Percentiles rank a stretch among this genome's conserved stretches.
Evolutionary conservation across 2,797 vertebrate species (phyloP).

Genomic region (Leptoclinus maculatus): DNA sequence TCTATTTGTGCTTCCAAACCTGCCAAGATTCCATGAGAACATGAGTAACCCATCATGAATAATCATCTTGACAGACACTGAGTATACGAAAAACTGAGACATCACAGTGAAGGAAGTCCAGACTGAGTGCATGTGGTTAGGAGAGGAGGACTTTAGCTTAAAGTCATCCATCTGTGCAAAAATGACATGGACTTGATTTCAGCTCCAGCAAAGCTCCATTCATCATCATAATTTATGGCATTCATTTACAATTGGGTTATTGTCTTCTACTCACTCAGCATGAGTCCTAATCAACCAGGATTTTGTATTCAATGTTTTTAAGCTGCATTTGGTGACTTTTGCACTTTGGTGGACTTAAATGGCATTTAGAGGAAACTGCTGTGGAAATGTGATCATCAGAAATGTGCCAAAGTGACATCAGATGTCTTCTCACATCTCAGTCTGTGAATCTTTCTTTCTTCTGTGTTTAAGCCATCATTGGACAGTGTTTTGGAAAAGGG

Average conservation of each 20-base stretch:
- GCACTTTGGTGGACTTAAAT: slow-evolving; percentile 12
- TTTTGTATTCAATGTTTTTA: slow-evolving; percentile 12
- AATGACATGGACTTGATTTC: slow-evolving; percentile 61
- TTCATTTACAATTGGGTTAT: slow-evolving; percentile 49
- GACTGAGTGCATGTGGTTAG: slow-evolving; percentile 25
- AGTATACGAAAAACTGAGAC: slow-evolving; percentile 22
- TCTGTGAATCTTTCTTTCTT: neutral
- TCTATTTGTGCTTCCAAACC: slow-evolving; percentile 32
- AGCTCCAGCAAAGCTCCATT: slow-evolving; percentile 39
- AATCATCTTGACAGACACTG: slow-evolving; percentile 33
- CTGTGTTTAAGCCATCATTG: neutral
- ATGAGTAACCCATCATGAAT: slow-evolving; percentile 33
- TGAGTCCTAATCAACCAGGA: slow-evolving; percentile 35
- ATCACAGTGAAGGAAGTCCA: slow-evolving; percentile 36
- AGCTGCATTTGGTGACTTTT: slow-evolving; percentile 21
- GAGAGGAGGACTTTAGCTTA: slow-evolving; percentile 16
- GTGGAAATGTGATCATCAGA: neutral
- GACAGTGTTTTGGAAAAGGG: neutral
- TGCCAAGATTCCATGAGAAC: slow-evolving; percentile 22
- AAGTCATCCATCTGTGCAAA: slow-evolving; percentile 69
- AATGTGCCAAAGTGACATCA: neutral
- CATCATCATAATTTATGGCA: slow-evolving; percentile 48
- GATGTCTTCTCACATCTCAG: slow-evolving; percentile 3
- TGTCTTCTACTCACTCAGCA: slow-evolving; percentile 32
- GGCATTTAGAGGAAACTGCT: neutral